Evolutionary conservation across 1,140 invertebrate species (phyloP), one percentile per base, ranked within the genome.

Genomic region (Diorhabda elongata): DNA sequence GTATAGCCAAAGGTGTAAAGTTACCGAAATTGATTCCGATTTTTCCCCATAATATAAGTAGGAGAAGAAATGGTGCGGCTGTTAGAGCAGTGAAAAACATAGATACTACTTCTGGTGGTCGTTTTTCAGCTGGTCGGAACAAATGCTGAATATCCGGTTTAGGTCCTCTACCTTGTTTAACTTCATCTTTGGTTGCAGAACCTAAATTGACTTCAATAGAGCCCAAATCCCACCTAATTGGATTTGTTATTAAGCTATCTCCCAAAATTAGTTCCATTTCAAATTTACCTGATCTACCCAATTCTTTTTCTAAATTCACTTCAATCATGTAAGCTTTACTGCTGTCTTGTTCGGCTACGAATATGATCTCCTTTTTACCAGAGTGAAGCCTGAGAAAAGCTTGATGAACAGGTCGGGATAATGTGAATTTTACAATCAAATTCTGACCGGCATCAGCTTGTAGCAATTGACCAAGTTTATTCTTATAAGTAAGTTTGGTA

Each of bases 391-490:
- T 87, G 3, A 98, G 88, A 83, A 98, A 98, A 0, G 94, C 92
- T 84, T 98, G 96, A 81, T 98, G 97, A 44, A 95, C 92, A 52
- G 86, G 82, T 70, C 96, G 87, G 1, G 89, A 93, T 2, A 98
- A 81, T 1, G 85, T 80, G 80, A 97, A 95, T 78, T 92, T 92
- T 67, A 98, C 83, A 2, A 92, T 83, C 47, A 99, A 81, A 81
- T 95, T 96, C 80, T 98, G 95, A 72, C 95, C 90, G 67, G 88
- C 89, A 83, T 98, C 96, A 26, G 92, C 92, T 77, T 94, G 90
- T 5, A 94, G 82, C 43, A 84, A 83, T 56, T 86, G 84, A 3
- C 82, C 75, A 2, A 94, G 81, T 76, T 92, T 92, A 69, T 89
- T 87, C 0, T 92, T 91, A 81, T 91, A 88, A 3, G 82, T 76